A percentile compares a stretch with the other conserved stretches of the same genome.
These are phyloP conservation scores for Geococcyx californianus DNA, from an alignment of 2,113 vertebrate species.

Conservation along the genomic window DNA sequence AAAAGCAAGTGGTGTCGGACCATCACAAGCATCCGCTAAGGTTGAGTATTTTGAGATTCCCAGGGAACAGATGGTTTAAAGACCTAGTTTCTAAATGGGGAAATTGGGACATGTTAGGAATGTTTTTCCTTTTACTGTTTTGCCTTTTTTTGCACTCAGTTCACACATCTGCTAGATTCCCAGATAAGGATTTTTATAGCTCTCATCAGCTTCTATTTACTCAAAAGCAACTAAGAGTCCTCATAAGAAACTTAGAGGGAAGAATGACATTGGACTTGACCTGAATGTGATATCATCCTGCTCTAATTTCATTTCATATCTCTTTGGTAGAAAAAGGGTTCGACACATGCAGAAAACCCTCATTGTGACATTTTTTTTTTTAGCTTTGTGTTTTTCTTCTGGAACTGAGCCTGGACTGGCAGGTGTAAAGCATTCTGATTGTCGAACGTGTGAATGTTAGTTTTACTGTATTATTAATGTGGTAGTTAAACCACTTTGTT, in stretches of 20 bases:
- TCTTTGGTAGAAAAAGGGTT: background rate
- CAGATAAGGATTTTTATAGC: background rate
- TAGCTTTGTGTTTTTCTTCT: background rate
- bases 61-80: constrained; percentile 46
- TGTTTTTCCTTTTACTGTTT: background rate
- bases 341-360: background rate
- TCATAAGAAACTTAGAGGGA: background rate
- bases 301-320: background rate
- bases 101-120: background rate
- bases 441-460: background rate
- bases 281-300: background rate
- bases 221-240: background rate
- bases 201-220: background rate
- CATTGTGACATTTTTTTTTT: background rate
- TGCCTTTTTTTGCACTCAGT: background rate
- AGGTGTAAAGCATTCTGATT: background rate
- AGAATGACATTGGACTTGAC: background rate
- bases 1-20: background rate
- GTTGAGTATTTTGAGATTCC: background rate
- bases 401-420: background rate
- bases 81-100: constrained; percentile 54
- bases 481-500: background rate
- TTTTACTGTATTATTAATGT: background rate
- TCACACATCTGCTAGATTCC: background rate
- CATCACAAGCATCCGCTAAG: background rate